phyloP scores from a whole-genome alignment of 2,797 vertebrate genomes.

The Erethizon dorsatum region DNA sequence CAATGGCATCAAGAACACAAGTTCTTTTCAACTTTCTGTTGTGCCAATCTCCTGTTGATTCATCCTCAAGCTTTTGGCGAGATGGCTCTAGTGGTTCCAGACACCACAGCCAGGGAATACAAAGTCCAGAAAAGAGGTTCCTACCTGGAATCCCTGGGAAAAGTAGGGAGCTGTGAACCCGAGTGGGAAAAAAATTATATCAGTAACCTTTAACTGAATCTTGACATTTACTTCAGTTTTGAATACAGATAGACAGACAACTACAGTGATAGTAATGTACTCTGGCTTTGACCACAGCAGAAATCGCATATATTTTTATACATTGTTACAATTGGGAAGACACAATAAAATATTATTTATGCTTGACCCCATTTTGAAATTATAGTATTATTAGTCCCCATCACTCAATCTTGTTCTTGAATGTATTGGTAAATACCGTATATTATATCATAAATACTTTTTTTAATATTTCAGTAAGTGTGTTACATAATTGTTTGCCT shows the following conservation, averaged over 20 bases:
- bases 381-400: slow-evolving; percentile 5
- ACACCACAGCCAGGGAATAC: background rate
- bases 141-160: background rate
- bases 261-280: background rate
- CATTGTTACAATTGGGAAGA: background rate
- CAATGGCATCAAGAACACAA: background rate
- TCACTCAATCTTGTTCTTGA: background rate
- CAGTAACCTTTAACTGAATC: background rate
- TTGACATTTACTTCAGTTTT: background rate
- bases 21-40: background rate
- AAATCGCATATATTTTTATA: slow-evolving; percentile 45
- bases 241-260: background rate
- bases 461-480: slow-evolving; percentile 56
- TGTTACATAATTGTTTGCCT: background rate
- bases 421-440: background rate
- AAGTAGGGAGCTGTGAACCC: background rate
- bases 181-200: slow-evolving; percentile 29
- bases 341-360: background rate
- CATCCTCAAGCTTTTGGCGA: background rate
- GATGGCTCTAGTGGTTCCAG: background rate
- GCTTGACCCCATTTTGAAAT: background rate
- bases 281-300: background rate
- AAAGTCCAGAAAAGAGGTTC: background rate
- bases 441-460: background rate
- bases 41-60: background rate